Conservation (phyloP, 2,113 vertebrate species). For the Dicentrarchus labrax region DNA sequence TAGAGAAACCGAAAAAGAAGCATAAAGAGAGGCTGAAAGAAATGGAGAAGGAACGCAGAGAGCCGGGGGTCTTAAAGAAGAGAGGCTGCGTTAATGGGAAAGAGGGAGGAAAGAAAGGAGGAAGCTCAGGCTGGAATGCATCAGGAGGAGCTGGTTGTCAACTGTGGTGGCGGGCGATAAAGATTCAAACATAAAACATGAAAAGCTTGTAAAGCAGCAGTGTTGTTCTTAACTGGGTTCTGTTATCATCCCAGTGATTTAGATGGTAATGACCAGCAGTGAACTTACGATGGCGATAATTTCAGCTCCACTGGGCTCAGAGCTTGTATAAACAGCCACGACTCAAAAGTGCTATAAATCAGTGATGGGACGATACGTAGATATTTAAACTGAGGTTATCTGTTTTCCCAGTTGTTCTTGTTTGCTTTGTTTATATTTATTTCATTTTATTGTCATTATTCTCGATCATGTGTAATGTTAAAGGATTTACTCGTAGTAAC, state of each 20-base stretch:
- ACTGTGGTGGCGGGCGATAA: conserved; percentile 40
- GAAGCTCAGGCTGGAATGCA: conserved; percentile 47
- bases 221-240: conserved; percentile 7
- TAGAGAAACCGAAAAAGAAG: conserved; percentile 12
- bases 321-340: conserved; percentile 5
- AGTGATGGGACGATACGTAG: background rate
- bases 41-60: conserved; percentile 10
- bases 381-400: background rate
- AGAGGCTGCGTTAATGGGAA: conserved; percentile 34
- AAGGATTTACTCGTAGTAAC: background rate
- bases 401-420: background rate
- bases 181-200: conserved; percentile 47
- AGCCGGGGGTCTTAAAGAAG: conserved; percentile 26
- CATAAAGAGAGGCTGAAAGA: background rate
- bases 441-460: background rate
- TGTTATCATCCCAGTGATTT: conserved; percentile 31
- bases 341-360: conserved; percentile 38
- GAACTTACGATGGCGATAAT: conserved; percentile 4
- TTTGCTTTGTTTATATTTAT: background rate
- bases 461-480: too few species aligned
- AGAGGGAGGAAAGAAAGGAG: background rate
- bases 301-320: conserved; percentile 1
- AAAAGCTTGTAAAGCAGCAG: conserved; percentile 35
- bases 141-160: conserved; percentile 48
- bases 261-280: conserved; percentile 35